Base-by-base conservation (phyloP, 2,888 invertebrate species). In the Erynnis tages region DNA sequence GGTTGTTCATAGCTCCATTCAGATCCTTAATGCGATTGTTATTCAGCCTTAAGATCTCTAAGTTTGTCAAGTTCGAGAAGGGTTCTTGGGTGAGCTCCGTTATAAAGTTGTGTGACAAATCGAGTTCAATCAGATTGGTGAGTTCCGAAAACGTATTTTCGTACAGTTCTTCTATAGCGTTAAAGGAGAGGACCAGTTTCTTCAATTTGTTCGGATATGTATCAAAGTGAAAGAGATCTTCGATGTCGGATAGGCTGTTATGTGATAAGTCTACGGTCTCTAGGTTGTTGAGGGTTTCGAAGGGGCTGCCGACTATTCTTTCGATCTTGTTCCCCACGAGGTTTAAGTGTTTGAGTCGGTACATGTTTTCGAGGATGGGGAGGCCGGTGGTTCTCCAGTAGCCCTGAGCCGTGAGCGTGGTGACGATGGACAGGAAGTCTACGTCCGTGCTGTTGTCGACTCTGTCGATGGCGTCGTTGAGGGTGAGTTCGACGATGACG, bases 1-100 rank as follows among this genome's bases (percentile, higher is more conserved):
- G 67, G 16, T 68, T 73, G 52, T 86, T 85, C 4, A 89, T 65
- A 4, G 86, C 87, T 1, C 86, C 86, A 44, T 86, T 84, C 1
- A 88, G 65, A 57, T 85, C 64, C 56, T 73, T 73, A 1, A 88
- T 86, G 47, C 57, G 67, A 30, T 88, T 88, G 50, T 84, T 74
- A 43, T 80, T 79, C 5, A 88, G 55, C 48, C 63, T 73, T 1
- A 88, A 63, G 8, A 61, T 61, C 59, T 75, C 66, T 8, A 88
- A 66, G 25, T 62, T 76, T 0, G 78, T 82, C 29, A 88, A 65
- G 60, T 82, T 81, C 2, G 54, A 60, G 53, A 88, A 87, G 0
- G 82, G 80, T 50, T 82, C 79, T 38, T 73, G 76, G 0, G 63
- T 78, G 2, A 88, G 58, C 50, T 80, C 73, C 2, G 68, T 60